A percentile compares a stretch with the other conserved stretches of the same genome.
Evolutionary conservation across 2,797 vertebrate genomes (phyloP).

Genomic region (Hylomyscus alleni): DNA sequence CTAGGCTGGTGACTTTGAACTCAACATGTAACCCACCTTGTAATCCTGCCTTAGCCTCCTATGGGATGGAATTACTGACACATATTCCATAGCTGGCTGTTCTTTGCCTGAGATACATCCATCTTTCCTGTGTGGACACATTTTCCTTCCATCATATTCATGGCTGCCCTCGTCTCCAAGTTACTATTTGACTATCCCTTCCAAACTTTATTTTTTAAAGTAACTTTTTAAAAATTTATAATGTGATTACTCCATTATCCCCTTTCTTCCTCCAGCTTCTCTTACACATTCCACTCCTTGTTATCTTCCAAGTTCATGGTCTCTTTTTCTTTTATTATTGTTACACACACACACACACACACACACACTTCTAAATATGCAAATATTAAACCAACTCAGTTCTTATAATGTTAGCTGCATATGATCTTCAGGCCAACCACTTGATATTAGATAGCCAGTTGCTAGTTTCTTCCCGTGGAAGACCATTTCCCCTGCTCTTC

Average conservation of each 20-base stretch:
- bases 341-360: background rate
- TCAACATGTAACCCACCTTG: background rate
- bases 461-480: background rate
- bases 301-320: background rate
- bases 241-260: background rate
- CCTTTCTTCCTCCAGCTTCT: background rate
- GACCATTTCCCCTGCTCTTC: background rate
- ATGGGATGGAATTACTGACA: background rate
- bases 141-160: background rate
- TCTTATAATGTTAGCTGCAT: background rate
- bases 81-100: too few relatives aligned
- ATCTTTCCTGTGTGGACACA: background rate
- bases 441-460: background rate
- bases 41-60: background rate
- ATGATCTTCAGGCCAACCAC: background rate
- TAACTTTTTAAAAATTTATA: background rate
- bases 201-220: background rate
- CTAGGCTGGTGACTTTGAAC: background rate
- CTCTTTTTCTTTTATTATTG: background rate
- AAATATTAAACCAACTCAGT: background rate
- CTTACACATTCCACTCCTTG: too few relatives aligned
- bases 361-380: background rate
- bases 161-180: background rate
- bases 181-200: background rate
- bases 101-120: background rate